A percentile compares a stretch with the other conserved stretches of the same genome.
Conservation (phyloP, 2,113 vertebrate genomes). For the Sebastes fasciatus region DNA sequence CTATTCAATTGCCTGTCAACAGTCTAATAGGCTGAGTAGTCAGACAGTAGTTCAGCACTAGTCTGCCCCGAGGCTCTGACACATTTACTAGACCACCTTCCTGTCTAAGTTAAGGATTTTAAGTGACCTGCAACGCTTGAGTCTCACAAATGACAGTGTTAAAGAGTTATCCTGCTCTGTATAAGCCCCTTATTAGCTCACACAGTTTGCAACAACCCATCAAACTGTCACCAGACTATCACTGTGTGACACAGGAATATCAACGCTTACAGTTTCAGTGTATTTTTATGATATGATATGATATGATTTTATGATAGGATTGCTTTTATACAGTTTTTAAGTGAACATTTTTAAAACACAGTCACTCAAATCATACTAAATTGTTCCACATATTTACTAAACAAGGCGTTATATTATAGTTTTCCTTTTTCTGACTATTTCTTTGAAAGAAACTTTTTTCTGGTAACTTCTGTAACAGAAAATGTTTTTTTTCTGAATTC, state of each 20-base stretch:
- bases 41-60: background rate
- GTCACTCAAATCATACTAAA: background rate
- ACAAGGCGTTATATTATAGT: background rate
- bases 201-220: slow-evolving; percentile 1
- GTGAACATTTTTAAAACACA: background rate
- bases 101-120: background rate
- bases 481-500: slow-evolving; percentile 35
- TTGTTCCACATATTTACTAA: background rate
- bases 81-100: slow-evolving; percentile 41
- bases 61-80: slow-evolving; percentile 16
- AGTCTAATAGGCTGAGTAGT: background rate
- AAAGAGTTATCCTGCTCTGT: background rate
- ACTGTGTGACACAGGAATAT: background rate
- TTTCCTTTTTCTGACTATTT: background rate
- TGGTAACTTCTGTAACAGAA: background rate
- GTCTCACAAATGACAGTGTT: background rate
- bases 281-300: background rate
- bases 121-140: background rate
- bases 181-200: background rate
- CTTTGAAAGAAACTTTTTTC: background rate
- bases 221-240: background rate
- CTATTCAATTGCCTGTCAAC: no score
- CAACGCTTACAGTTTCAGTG: background rate
- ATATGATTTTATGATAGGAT: background rate
- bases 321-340: background rate